Percentiles rank a stretch among this genome's conserved stretches.
Evolutionary conservation across 1,140 invertebrate species (phyloP).

Genomic region (Listronotus oregonensis): DNA sequence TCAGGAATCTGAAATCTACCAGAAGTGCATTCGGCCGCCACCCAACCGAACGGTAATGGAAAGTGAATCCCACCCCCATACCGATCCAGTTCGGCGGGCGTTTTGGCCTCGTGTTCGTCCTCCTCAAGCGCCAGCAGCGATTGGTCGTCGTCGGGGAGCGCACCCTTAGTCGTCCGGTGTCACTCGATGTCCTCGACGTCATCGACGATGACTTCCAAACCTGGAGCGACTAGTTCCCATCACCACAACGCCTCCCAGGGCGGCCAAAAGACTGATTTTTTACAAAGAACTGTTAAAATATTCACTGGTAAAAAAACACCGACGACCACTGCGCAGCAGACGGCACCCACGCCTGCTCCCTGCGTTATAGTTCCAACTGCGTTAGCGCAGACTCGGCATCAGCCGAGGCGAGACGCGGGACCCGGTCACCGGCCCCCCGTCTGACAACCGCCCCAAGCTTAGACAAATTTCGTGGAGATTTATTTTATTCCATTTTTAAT

Average conservation of each 20-base stretch:
- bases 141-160: constrained; percentile 38
- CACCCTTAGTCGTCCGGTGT: constrained; percentile 52
- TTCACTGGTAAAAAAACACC: constrained; percentile 53
- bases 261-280: constrained; percentile 57
- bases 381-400: constrained; percentile 22
- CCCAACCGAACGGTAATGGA: constrained; percentile 74
- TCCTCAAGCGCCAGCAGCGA: constrained; percentile 37
- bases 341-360: constrained; percentile 47
- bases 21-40: constrained; percentile 71
- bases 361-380: constrained; percentile 50
- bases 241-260: constrained; percentile 22
- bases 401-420: constrained; percentile 24
- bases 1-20: constrained; percentile 70
- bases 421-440: constrained; percentile 35
- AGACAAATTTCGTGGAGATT: constrained; percentile 30
- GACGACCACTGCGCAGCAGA: constrained; percentile 36
- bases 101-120: constrained; percentile 49
- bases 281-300: constrained; percentile 57
- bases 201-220: constrained; percentile 33
- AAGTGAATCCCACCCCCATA: constrained; percentile 69
- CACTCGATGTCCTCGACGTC: constrained; percentile 54
- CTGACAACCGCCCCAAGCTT: constrained; percentile 37
- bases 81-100: constrained; percentile 62
- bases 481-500: constrained; percentile 27
- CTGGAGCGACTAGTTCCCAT: constrained; percentile 21